Evolutionary conservation across 2,113 vertebrate genomes (phyloP).

Genomic region (Smithornis capensis): DNA sequence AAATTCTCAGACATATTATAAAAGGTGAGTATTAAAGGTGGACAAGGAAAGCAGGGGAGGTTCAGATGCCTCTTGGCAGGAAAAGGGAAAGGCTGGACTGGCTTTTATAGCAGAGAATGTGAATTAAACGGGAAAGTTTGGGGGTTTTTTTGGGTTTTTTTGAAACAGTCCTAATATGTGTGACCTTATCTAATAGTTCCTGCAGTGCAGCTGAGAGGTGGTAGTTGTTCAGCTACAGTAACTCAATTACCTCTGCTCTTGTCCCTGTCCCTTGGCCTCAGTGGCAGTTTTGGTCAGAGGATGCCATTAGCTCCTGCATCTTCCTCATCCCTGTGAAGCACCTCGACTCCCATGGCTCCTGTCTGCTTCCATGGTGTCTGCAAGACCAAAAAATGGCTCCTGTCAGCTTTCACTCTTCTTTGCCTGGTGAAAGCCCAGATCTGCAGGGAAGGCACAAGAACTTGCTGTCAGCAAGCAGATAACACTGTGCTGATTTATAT

Average conservation of each 20-base stretch:
- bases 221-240: not conserved
- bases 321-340: rapidly evolving
- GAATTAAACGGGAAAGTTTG: not conserved
- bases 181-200: not conserved
- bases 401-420: constrained; percentile 3
- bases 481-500: not conserved
- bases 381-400: constrained; percentile 4
- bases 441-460: not conserved
- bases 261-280: not conserved
- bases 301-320: not conserved
- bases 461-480: constrained; percentile 20
- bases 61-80: not conserved
- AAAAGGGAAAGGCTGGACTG: not conserved
- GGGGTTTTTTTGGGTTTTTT: not conserved
- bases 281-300: not conserved
- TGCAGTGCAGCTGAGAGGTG: not conserved
- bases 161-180: not conserved
- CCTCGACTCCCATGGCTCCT: rapidly evolving
- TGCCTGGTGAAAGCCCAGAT: not conserved
- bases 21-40: not conserved
- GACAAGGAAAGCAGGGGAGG: not conserved
- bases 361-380: not conserved
- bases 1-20: not conserved
- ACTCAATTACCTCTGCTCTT: not conserved
- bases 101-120: not conserved